Evolutionary conservation across 2,797 vertebrate genomes (phyloP).

Genomic region (Onychomys torridus): DNA sequence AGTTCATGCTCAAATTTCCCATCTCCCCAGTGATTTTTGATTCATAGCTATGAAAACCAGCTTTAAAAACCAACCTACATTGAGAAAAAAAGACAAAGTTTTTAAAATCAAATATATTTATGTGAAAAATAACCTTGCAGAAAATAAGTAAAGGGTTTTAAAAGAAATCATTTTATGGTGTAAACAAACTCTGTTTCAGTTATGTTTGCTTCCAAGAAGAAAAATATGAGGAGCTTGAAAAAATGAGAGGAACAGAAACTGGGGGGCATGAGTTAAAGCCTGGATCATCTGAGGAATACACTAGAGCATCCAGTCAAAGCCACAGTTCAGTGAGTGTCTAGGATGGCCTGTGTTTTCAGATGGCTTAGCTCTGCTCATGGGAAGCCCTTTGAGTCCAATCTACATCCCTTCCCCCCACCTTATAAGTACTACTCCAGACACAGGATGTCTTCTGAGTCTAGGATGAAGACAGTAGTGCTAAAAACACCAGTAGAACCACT

Average conservation of each 20-base stretch:
- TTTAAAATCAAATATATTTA: slow-evolving; percentile 19
- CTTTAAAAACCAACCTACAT: slow-evolving; percentile 5
- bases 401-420: neutral
- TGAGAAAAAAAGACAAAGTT: neutral
- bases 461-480: neutral
- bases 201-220: neutral
- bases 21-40: slow-evolving; percentile 62
- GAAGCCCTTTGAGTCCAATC: neutral
- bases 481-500: neutral
- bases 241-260: neutral
- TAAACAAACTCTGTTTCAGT: slow-evolving; percentile 17
- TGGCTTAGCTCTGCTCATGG: neutral
- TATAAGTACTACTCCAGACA: too few species aligned
- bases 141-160: neutral
- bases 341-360: too few species aligned
- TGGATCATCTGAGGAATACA: neutral
- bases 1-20: neutral
- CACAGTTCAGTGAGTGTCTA: neutral
- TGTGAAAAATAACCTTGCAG: neutral
- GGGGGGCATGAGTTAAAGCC: neutral
- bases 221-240: neutral
- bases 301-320: neutral
- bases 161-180: neutral
- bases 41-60: slow-evolving; percentile 1
- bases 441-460: neutral